Evolutionary conservation across 2,797 vertebrate species (phyloP).

Genomic region (Hephaestus fuliginosus): DNA sequence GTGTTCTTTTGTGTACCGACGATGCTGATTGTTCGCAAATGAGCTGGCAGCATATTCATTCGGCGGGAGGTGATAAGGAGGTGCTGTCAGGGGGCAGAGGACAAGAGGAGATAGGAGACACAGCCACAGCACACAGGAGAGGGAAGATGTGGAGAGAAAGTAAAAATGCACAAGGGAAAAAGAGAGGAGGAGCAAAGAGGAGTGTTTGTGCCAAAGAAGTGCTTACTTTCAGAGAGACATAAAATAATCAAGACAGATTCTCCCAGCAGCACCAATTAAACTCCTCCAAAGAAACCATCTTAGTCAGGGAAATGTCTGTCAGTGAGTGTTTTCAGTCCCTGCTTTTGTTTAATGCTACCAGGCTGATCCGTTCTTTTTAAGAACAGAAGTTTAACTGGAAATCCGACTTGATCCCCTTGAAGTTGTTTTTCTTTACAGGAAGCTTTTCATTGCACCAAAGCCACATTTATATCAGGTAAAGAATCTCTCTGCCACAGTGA

Average conservation of each 20-base stretch:
- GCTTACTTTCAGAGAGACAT: constrained; percentile 45
- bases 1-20: constrained; percentile 75
- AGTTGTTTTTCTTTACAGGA: constrained; percentile 6
- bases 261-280: constrained; percentile 64
- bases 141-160: constrained; percentile 20
- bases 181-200: background rate
- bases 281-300: constrained; percentile 44
- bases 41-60: constrained; percentile 74
- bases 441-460: background rate
- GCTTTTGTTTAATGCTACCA: constrained; percentile 37
- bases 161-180: constrained; percentile 2
- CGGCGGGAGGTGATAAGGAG: constrained; percentile 73
- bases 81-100: constrained; percentile 57
- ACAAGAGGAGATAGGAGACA: constrained; percentile 42
- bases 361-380: constrained; percentile 25
- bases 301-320: constrained; percentile 43
- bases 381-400: constrained; percentile 23
- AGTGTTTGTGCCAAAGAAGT: constrained; percentile 25
- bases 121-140: constrained; percentile 25
- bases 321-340: constrained; percentile 34
- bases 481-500: background rate
- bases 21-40: constrained; percentile 81
- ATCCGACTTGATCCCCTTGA: constrained; percentile 29
- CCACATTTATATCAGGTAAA: background rate
- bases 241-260: constrained; percentile 47